Conservation (phyloP, 1,140 invertebrate species). For the Hesperophylax magnus region DNA sequence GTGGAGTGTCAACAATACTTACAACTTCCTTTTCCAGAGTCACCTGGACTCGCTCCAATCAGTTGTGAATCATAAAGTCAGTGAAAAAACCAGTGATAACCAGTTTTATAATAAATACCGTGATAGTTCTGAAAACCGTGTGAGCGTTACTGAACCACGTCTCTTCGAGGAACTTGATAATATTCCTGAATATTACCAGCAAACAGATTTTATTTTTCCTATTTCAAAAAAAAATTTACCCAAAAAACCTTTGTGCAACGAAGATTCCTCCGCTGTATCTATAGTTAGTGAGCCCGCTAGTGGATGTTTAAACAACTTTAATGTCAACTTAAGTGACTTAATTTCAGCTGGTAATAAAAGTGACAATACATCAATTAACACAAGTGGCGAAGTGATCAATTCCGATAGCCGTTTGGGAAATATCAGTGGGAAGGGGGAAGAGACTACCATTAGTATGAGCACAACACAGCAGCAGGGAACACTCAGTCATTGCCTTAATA, state of each 20-base stretch:
- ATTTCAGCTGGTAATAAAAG: conserved; percentile 60
- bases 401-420: conserved; percentile 48
- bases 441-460: conserved; percentile 63
- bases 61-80: conserved; percentile 11
- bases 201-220: background rate
- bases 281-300: background rate
- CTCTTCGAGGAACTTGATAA: conserved; percentile 66
- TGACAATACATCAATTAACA: conserved; percentile 27
- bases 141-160: conserved; percentile 60
- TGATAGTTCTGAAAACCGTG: conserved; percentile 34
- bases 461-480: conserved; percentile 60
- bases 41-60: conserved; percentile 64
- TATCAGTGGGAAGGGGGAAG: conserved; percentile 60
- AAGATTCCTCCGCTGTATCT: background rate
- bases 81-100: conserved; percentile 5
- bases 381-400: conserved; percentile 59
- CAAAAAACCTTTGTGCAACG: background rate
- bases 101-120: background rate
- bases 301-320: conserved; percentile 62
- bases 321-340: conserved; percentile 66
- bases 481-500: conserved; percentile 57
- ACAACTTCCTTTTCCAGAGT: conserved; percentile 65
- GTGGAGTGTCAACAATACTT: conserved; percentile 65
- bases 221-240: background rate
- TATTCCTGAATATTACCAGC: conserved; percentile 66